Conservation (phyloP, 2,113 vertebrate genomes). For the Apodemus speciosus region DNA sequence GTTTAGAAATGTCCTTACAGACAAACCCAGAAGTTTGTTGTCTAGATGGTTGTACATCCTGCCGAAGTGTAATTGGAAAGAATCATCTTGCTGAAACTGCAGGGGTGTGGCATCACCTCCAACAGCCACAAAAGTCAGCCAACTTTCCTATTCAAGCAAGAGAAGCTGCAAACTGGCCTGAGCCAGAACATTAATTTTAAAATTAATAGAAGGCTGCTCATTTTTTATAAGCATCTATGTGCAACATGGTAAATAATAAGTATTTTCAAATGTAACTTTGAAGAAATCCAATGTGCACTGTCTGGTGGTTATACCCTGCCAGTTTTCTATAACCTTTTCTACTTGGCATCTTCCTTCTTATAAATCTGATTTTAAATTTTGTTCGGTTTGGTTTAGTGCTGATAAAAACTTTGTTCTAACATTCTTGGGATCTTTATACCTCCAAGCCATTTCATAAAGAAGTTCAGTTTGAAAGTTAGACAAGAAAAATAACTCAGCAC, state of each 20-base stretch:
- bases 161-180: neutral
- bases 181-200: conserved; percentile 10
- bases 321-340: neutral
- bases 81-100: neutral
- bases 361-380: conserved; percentile 2
- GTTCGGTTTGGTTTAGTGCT: neutral
- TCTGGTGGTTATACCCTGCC: neutral
- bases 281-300: neutral
- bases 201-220: neutral
- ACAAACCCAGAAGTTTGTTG: neutral
- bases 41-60: neutral
- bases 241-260: neutral
- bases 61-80: neutral
- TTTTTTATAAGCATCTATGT: neutral
- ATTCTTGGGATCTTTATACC: conserved; percentile 23
- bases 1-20: neutral
- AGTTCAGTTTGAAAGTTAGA: neutral
- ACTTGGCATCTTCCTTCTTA: neutral
- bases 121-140: neutral
- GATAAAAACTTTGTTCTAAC: conserved; percentile 30
- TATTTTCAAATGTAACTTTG: neutral
- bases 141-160: neutral
- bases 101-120: neutral
- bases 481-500: conserved; percentile 27
- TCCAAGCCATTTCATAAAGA: conserved; percentile 25